A percentile compares a stretch with the other conserved stretches of the same genome.
phyloP scores from a whole-genome alignment of 2,888 invertebrate species.

The Lumbricus terrestris region DNA sequence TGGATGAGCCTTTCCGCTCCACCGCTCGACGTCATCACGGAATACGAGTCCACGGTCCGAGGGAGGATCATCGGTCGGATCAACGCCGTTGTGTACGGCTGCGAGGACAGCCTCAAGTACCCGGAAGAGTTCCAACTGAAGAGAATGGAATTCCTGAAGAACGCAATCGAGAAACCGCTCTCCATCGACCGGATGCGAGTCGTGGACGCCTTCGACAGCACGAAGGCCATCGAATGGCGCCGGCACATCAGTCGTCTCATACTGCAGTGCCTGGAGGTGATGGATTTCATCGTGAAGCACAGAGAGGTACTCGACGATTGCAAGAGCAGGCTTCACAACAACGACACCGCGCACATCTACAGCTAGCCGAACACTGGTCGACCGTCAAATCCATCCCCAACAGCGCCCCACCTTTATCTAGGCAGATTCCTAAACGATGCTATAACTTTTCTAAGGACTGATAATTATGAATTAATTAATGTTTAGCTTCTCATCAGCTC shows the following conservation, averaged over 20 bases:
- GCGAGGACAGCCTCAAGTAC: not conserved
- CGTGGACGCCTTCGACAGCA: not conserved
- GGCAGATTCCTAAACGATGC: too few relatives aligned
- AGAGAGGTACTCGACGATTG: not conserved
- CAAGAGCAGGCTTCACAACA: not conserved
- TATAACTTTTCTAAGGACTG: too few relatives aligned
- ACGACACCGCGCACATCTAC: not conserved
- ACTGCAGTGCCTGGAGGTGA: not conserved
- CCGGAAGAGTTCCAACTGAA: not conserved
- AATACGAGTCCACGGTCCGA: not conserved
- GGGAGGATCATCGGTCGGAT: not conserved
- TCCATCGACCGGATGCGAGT: not conserved
- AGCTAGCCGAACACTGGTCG: not conserved
- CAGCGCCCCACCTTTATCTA: too few relatives aligned
- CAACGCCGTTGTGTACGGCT: not conserved
- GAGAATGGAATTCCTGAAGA: not conserved
- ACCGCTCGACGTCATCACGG: not conserved
- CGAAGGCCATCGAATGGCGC: not conserved
- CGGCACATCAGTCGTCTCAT: not conserved
- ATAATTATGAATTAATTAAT: too few relatives aligned
- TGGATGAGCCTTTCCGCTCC: not conserved
- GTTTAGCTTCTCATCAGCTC: too few relatives aligned
- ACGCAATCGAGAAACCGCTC: not conserved
- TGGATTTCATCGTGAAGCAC: not conserved
- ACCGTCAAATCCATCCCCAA: too few relatives aligned